Base-by-base conservation (phyloP, 2,113 vertebrate species). In the Oreocharis arfaki region DNA sequence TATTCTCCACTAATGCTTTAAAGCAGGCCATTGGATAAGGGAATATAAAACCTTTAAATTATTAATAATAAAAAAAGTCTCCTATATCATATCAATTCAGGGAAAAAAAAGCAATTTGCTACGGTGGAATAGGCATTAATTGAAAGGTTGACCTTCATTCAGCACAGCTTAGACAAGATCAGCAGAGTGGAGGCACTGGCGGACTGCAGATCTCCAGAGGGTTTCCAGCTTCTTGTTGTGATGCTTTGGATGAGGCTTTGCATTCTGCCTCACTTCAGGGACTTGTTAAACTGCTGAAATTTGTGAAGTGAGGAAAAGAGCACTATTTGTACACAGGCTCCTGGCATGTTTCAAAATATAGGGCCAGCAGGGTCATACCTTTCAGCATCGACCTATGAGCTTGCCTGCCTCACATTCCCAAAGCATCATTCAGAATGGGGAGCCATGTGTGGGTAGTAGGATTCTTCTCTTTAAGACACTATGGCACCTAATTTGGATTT, bases 271-370 rank as follows among this genome's bases (percentile, higher is more conserved):
- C 65, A 93, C 97, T 96, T 87, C 74, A 90, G 97, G 95, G 97
- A 94, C 95, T 97, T 97, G 96, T 95, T 96, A 96, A 96, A 93
- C 75, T 71, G 76, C 88, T 89, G 90, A 95, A 95, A 68, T 90
- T 74, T 60, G 28, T 80, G 95, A 95, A 78, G 67, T 89, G 75
- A 59, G 68, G 88, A 96, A 96, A 95, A 95, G 87, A 76, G 37
- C 6, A 4, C 41, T 52, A 90, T 95, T 74, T 94, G 44, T 93
- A 88, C 78, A 74, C 69, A 94, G 93, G 71, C 85, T 95, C 75
- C 93, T 97, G 97, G 94, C 92, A 93, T 88, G 96, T 97, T 95
- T 97, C 96, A 98, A 94, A 96, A 84, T 82, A 84, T 17, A 64
- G 87, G 93, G 95, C 89, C 94, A 95, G 57, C 39, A 90, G 76